Evolutionary conservation across 2,888 invertebrate species (phyloP).

Genomic region (Chrysolina oricalcia): DNA sequence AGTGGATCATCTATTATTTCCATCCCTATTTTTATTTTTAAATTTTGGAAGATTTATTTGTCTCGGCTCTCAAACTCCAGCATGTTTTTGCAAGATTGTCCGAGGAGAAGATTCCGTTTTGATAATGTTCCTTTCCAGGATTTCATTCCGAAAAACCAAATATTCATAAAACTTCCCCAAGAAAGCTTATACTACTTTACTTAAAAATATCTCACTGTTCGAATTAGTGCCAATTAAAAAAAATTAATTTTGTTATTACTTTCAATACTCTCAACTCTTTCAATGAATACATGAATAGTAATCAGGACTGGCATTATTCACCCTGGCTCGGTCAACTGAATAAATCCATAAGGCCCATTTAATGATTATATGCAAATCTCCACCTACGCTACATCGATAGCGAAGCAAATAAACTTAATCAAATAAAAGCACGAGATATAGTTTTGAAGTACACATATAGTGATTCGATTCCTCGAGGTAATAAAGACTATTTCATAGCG

Average conservation of each 20-base stretch:
- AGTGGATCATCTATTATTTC: no score
- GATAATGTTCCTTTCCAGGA: no score
- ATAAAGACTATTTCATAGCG: conserved; percentile 71
- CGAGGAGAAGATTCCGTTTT: no score
- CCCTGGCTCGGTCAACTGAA: conserved; percentile 54
- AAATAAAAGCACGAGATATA: conserved; percentile 57
- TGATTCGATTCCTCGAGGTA: conserved; percentile 69
- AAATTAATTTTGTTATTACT: background rate
- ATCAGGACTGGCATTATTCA: conserved; percentile 13
- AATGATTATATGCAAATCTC: conserved; percentile 64
- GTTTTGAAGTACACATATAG: conserved; percentile 65
- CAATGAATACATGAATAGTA: conserved; percentile 22
- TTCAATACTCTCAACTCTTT: background rate
- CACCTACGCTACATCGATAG: conserved; percentile 46
- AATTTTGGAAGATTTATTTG: no score
- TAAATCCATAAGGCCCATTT: conserved; percentile 57
- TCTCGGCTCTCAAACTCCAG: no score
- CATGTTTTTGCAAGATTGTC: no score
- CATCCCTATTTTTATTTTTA: no score
- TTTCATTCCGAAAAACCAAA: no score
- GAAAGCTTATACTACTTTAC: no score
- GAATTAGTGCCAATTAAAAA: background rate
- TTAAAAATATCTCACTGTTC: background rate
- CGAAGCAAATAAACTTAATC: conserved; percentile 54
- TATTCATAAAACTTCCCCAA: no score